Evolutionary conservation across 1,140 invertebrate genomes (phyloP), one percentile per base, ranked within the genome.

Genomic region (Trachymyrmex septentrionalis): DNA sequence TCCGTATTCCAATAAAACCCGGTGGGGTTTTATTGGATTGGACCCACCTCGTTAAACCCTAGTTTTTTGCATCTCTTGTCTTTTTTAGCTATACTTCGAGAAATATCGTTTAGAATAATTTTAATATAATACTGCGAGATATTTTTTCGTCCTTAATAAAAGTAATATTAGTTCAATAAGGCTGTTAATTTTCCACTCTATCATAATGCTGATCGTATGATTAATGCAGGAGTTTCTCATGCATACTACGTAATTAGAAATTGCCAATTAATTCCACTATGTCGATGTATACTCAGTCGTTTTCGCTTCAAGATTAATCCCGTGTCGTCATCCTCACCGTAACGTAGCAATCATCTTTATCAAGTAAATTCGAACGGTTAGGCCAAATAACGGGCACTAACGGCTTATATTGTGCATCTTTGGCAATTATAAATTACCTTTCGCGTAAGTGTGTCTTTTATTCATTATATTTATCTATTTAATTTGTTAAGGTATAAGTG

Each of bases 321-420:
- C 34, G 67, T n/a, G 53, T 50, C 30, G 21, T 82, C 66, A 34
- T 71, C 19, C 64, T 57, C 64, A 16, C 48, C 4, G 50, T 48
- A 78, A 50, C 78, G 38, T 67, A 14, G 76, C 77, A 27, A 82
- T 82, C 78, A 81, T 57, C 27, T 53, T 67, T 27, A n/a, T 16
- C 53, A 57, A 53, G 34, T 59, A 59, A 82, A 82, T 59, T 82
- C 78, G 66, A 82, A 82, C 78, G 53, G 66, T 72, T 82, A 72
- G 24, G 53, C 67, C 78, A 53, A 34, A 27, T 82, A 82, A 82
- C 78, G 78, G 78, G 16, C 67, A 59, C 77, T 80, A 82, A 82
- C 66, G 78, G 78, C 78, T 72, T 59, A 30, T 30, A 30, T 0
- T n/a, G 14, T 81, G 78, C 66, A 72, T 71, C 66, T 81, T 81